Conservation (phyloP, 2,797 vertebrate genomes). For the Malurus splendens region DNA sequence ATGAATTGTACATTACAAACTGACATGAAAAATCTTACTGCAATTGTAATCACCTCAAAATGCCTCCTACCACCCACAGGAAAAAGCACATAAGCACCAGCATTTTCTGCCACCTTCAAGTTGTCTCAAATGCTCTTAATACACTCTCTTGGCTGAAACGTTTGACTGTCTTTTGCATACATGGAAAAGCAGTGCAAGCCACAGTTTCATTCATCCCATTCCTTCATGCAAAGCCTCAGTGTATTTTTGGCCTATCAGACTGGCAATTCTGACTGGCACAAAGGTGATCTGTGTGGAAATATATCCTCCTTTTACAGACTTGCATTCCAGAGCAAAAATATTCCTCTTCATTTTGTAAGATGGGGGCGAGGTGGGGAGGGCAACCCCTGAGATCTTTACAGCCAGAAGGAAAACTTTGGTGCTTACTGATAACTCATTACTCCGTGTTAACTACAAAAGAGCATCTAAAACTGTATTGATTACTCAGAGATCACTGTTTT, state of each 20-base stretch:
- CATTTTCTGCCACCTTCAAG: not conserved
- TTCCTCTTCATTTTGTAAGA: not conserved
- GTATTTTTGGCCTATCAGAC: not conserved
- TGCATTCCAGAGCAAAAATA: not conserved
- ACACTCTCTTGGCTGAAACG: not conserved
- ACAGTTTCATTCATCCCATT: not conserved
- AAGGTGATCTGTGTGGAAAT: not conserved
- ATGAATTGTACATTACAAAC: not conserved
- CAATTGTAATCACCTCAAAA: not conserved
- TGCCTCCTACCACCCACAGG: not conserved
- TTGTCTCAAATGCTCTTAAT: not conserved
- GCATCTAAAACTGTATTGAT: not conserved
- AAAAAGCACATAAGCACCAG: not conserved
- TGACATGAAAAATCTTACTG: not conserved
- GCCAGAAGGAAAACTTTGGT: not conserved
- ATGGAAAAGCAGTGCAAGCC: not conserved
- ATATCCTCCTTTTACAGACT: not conserved
- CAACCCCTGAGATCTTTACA: not conserved
- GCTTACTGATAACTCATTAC: not conserved
- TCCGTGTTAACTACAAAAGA: not conserved
- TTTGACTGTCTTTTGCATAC: not conserved
- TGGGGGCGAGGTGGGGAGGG: fast-evolving
- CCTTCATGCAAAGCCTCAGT: not conserved
- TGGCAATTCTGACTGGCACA: not conserved
- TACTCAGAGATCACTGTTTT: not conserved